Base-by-base conservation (phyloP, 2,113 vertebrate genomes). In the Anas platyrhynchos region DNA sequence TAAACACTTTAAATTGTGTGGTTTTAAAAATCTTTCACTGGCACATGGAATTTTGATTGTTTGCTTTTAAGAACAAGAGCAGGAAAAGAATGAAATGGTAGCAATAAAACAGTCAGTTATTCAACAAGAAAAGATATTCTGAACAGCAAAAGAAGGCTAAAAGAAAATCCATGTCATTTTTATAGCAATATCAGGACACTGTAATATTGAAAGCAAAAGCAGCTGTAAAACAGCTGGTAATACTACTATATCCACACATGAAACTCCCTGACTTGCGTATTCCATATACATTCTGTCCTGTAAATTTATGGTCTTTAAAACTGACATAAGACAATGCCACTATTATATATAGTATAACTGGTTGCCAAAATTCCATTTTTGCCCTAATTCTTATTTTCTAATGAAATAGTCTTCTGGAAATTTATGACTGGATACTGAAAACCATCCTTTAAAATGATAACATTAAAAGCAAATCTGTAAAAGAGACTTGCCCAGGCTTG, bases 401-500 rank as follows among this genome's bases (percentile, higher is more conserved):
- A 84, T 82, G 5, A 85, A 84, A 78, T 12, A 80, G 21, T 43
- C 0, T 62, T 76, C 55, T 69, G 3, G 58, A 85, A 94, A 87
- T 73, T 84, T 79, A 79, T 79, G 32, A 46, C 32, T 66, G 16
- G 9, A 9, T 56, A 61, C 36, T n/a, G 43, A 79, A 91, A 88
- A 61, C 9, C 5, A 29, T 73, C 13, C n/a, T 74, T 66, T 58
- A 13, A 76, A 91, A 82, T 29, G 1, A 32, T 26, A 66, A 41
- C 31, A 55, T 63, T 77, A 56, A 88, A 93, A 91, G 21, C 16
- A 27, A 81, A 83, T 67, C 36, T 18, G 21, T 31, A 85, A 89
- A 92, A 83, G 31, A 55, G 36, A n/a, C 21, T 83, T 82, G 46
- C 27, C 7, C 13, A 36, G 25, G 63, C 13, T 86, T 80, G 29